Percentiles rank a stretch among this genome's conserved stretches.
Evolutionary conservation across 2,797 vertebrate species (phyloP).

Genomic region (Dermochelys coriacea): DNA sequence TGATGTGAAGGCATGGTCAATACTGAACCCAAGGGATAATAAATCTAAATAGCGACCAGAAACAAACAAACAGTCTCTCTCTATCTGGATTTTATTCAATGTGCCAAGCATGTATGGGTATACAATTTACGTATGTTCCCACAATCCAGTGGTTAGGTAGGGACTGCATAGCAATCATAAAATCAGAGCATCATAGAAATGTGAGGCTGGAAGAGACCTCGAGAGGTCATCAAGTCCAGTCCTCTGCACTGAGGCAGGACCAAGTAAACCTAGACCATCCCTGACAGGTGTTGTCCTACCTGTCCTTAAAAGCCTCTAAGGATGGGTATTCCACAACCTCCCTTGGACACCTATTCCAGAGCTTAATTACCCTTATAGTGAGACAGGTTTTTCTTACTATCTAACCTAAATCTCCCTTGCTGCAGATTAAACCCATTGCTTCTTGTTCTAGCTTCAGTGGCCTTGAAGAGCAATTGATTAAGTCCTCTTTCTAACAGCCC

Average conservation of each 20-base stretch:
- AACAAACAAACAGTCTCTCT: constrained; percentile 22
- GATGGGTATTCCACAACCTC: not conserved
- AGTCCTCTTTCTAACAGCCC: not conserved
- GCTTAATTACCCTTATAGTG: not conserved
- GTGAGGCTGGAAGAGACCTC: not conserved
- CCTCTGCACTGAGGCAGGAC: not conserved
- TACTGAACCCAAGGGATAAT: constrained; percentile 67
- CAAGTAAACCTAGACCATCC: not conserved
- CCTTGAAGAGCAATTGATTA: not conserved
- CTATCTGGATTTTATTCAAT: not conserved
- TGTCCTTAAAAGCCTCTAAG: not conserved
- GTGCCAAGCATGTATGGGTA: not conserved
- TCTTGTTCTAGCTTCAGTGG: not conserved
- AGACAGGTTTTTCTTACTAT: not conserved
- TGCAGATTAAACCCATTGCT: not conserved
- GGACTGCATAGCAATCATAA: not conserved
- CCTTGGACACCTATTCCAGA: not conserved
- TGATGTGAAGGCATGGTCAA: constrained; percentile 40
- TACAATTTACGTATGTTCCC: not conserved
- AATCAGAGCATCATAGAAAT: not conserved
- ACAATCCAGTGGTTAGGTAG: not conserved
- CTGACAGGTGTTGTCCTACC: not conserved
- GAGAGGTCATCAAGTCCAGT: not conserved
- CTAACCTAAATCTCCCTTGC: not conserved
- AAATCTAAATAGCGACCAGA: constrained; percentile 49